phyloP scores from a whole-genome alignment of 2,113 vertebrate species.

The Salvelinus namaycush region DNA sequence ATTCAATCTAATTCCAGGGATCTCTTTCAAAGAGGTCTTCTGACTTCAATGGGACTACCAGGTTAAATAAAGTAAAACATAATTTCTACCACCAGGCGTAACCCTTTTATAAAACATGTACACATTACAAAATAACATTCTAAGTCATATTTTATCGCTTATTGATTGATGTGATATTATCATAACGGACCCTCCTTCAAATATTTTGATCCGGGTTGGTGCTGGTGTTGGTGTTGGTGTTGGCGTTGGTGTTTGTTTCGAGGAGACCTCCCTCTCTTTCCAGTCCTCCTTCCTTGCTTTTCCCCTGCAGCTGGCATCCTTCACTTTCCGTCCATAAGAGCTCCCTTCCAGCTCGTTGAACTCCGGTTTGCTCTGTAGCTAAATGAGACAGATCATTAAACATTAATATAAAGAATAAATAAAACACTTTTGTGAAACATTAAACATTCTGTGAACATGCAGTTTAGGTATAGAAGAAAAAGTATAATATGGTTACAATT shows the following conservation, averaged over 20 bases:
- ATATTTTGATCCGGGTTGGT: constrained; percentile 96
- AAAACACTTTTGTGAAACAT: no score
- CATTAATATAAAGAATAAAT: not conserved
- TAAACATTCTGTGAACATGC: constrained; percentile 62
- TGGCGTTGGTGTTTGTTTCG: constrained; percentile 73
- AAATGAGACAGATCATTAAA: constrained; percentile 54
- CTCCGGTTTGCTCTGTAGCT: constrained; percentile 91
- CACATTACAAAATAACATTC: not conserved
- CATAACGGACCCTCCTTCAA: constrained; percentile 94
- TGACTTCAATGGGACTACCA: not conserved
- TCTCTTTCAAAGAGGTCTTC: not conserved
- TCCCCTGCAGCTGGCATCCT: constrained; percentile 86
- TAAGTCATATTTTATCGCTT: not conserved
- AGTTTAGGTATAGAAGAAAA: constrained; percentile 38
- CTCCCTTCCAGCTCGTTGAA: constrained; percentile 82
- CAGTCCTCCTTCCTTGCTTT: constrained; percentile 90
- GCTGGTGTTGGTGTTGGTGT: constrained; percentile 40
- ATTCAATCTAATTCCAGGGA: not conserved
- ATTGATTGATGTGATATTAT: not conserved
- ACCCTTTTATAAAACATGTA: not conserved
- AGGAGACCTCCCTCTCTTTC: constrained; percentile 85
- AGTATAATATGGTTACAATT: constrained; percentile 35
- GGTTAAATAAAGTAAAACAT: no score
- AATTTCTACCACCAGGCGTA: not conserved
- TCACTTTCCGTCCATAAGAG: constrained; percentile 87